These are phyloP conservation scores for Macropodus opercularis DNA, from an alignment of 2,797 vertebrate species.

Conservation along the genomic window DNA sequence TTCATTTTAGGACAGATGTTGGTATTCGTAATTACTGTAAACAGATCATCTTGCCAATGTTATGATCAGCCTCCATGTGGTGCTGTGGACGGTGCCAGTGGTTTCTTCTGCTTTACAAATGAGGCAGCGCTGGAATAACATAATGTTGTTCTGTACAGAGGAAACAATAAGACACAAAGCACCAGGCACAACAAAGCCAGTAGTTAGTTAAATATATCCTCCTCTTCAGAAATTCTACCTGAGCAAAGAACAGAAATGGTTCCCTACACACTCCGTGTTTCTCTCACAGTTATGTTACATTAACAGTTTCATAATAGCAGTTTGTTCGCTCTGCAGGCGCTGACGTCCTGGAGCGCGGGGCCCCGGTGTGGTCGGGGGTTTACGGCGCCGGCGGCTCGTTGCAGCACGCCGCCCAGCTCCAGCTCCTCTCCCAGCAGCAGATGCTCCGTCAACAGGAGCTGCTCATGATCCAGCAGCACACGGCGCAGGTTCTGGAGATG, in stretches of 20 bases:
- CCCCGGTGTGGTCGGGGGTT: constrained; percentile 91
- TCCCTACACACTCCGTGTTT: too few species aligned
- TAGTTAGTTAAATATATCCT: too few species aligned
- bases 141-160: background rate
- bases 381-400: constrained; percentile 89
- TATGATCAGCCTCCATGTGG: constrained; percentile 24
- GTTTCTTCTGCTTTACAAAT: constrained; percentile 6
- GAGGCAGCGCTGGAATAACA: background rate
- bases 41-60: constrained; percentile 16
- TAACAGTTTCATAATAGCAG: too few species aligned
- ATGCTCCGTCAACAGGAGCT: constrained; percentile 95
- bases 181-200: background rate
- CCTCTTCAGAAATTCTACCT: too few species aligned
- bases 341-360: constrained; percentile 92
- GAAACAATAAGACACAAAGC: background rate
- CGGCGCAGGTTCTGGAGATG: constrained; percentile 93
- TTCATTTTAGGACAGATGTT: constrained; percentile 34
- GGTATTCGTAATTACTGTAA: constrained; percentile 17
- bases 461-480: constrained; percentile 96
- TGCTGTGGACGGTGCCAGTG: constrained; percentile 4
- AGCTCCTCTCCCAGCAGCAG: constrained; percentile 97
- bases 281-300: too few species aligned
- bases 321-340: constrained; percentile 77
- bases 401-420: constrained; percentile 96
- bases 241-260: too few species aligned